phyloP scores from a whole-genome alignment of 1,140 invertebrate genomes.

The Pachyrhynchus sulphureomaculatus region DNA sequence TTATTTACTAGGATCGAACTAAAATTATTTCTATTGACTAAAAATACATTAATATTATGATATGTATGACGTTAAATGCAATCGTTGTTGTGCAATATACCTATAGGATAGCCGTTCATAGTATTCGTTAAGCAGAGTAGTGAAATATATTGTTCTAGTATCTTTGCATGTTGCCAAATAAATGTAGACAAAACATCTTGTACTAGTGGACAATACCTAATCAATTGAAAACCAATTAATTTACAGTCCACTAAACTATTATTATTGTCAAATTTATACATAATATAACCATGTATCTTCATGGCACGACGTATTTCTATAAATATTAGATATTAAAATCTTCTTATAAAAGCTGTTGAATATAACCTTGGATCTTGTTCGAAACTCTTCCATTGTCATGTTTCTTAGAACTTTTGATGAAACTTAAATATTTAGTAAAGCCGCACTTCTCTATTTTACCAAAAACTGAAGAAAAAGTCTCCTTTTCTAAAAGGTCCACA shows the following conservation, averaged over 20 bases:
- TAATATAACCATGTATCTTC: slow-evolving; percentile 54
- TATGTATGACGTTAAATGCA: too few species aligned
- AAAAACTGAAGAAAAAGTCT: slow-evolving; percentile 25
- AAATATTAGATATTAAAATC: slow-evolving; percentile 32
- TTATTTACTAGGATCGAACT: too few species aligned
- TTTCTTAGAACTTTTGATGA: neutral
- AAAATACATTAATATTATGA: too few species aligned
- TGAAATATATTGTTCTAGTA: slow-evolving; percentile 42
- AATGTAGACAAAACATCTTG: slow-evolving; percentile 53
- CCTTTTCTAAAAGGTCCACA: slow-evolving; percentile 30
- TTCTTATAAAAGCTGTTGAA: slow-evolving; percentile 12
- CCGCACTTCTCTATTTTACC: neutral
- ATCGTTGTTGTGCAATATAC: too few species aligned
- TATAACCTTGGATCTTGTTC: neutral
- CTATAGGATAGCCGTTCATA: slow-evolving; percentile 35
- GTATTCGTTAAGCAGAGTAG: slow-evolving; percentile 35
- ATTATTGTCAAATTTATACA: slow-evolving; percentile 49
- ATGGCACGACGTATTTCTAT: slow-evolving; percentile 49
- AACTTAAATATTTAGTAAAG: neutral
- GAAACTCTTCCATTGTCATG: slow-evolving; percentile 16
- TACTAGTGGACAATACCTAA: slow-evolving; percentile 52
- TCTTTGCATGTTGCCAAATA: slow-evolving; percentile 49
- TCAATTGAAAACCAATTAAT: slow-evolving; percentile 53
- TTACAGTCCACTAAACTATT: slow-evolving; percentile 45
- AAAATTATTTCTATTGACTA: too few species aligned